A percentile compares a stretch with the other conserved stretches of the same genome.
Conservation (phyloP, 2,797 vertebrate species). For the Propithecus perrieri region DNA sequence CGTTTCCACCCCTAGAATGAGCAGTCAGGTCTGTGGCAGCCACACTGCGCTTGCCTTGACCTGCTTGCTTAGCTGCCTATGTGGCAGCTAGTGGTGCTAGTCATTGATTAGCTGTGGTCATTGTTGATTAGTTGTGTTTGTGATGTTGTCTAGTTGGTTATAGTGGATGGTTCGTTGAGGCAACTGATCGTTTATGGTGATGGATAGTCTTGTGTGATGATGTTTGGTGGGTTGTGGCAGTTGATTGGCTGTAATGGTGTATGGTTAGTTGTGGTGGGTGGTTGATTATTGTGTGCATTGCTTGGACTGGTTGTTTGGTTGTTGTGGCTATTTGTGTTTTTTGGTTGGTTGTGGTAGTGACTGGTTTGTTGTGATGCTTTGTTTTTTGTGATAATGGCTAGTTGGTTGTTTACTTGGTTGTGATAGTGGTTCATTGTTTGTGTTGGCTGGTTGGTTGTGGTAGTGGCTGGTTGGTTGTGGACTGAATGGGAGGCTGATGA, state of each 20-base stretch:
- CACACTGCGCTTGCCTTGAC: neutral
- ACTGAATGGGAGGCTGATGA: neutral
- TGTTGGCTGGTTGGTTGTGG: neutral
- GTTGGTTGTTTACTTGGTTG: neutral
- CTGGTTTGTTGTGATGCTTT: neutral
- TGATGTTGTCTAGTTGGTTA: neutral
- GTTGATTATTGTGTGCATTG: neutral
- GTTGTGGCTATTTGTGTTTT: neutral
- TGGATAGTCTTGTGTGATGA: neutral
- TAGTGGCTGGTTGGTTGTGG: neutral
- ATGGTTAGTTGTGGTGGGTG: neutral
- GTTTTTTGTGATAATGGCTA: neutral
- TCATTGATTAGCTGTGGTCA: neutral
- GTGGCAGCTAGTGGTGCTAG: neutral
- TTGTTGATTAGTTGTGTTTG: neutral
- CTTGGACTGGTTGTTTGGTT: neutral
- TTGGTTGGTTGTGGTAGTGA: neutral
- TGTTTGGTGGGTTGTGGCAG: neutral
- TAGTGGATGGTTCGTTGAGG: no score
- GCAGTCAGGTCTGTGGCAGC: neutral
- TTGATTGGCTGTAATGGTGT: neutral
- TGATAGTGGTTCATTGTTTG: neutral
- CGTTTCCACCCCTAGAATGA: neutral
- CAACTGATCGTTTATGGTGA: fast-evolving
- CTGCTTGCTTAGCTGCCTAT: neutral